Evolutionary conservation across 2,797 vertebrate species (phyloP).

Genomic region (Decapterus maruadsi): DNA sequence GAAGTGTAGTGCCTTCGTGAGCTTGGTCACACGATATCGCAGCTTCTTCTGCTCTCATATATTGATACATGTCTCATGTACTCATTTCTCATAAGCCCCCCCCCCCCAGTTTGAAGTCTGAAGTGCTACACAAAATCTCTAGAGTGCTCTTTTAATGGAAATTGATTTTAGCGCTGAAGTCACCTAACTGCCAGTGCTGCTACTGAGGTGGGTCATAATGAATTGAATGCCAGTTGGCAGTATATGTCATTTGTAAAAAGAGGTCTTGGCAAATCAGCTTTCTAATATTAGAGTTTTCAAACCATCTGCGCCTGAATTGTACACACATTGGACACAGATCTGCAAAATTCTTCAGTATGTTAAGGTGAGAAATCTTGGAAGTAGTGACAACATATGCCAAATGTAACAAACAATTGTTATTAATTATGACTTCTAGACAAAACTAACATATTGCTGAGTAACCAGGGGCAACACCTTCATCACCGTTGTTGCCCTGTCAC

Average conservation of each 20-base stretch:
- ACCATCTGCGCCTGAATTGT: slow-evolving; percentile 49
- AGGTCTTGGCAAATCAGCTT: slow-evolving; percentile 33
- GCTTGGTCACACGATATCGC: background rate
- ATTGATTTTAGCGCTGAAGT: background rate
- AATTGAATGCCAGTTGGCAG: slow-evolving; percentile 19
- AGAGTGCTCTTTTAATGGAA: slow-evolving; percentile 9
- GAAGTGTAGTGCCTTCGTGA: slow-evolving; percentile 18
- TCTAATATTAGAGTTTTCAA: slow-evolving; percentile 36
- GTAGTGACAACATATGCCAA: slow-evolving; percentile 43
- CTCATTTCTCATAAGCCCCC: background rate
- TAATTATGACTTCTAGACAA: slow-evolving; percentile 16
- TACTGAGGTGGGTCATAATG: slow-evolving; percentile 30
- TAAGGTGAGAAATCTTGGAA: slow-evolving; percentile 50
- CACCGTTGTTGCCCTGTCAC: slow-evolving; percentile 6
- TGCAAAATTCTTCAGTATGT: slow-evolving; percentile 41
- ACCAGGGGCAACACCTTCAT: slow-evolving; percentile 10
- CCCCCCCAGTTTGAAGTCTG: background rate
- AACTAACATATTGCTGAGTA: background rate
- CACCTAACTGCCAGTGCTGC: slow-evolving; percentile 1
- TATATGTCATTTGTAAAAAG: slow-evolving; percentile 19
- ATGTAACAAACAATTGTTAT: slow-evolving; percentile 16
- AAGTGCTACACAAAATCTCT: slow-evolving; percentile 21
- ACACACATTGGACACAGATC: slow-evolving; percentile 30
- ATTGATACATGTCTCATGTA: background rate
- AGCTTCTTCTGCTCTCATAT: background rate